Evolutionary conservation across 1,140 invertebrate genomes (phyloP), one percentile per base, ranked within the genome.

Genomic region (Drosophila virilis): DNA sequence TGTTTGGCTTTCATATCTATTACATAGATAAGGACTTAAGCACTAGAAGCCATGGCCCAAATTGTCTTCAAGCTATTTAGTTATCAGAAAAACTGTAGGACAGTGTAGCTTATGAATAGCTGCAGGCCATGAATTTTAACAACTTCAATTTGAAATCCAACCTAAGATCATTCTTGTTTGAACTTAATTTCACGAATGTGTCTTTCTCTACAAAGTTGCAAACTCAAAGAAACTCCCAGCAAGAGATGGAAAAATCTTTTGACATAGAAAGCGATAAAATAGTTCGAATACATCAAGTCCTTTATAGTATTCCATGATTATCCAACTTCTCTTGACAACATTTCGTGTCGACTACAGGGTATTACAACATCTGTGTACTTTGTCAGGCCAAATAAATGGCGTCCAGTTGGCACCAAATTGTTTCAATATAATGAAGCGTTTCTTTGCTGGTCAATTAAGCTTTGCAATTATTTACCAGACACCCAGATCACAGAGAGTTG

Each of bases 1-100:
- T 58, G 59, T 58, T 74, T 43, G 51, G 50, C 51, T 79, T 68
- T 72, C 71, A 73, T 86, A 88, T 88, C 83, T 83, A 1, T 7
- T 52, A 59, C 73, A 79, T 70, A 88, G 83, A 86, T 88, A 86
- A 79, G 22, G 46, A 60, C 28, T n/a, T 45, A 45, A 52, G 32
- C 50, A 52, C 42, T 32, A 46, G 37, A 66, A 81, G 62, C 83
- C 82, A 50, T 86, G 82, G 82, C 82, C 82, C 52, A 74, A 88
- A 83, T 88, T 58, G 46, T 68, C 46, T 52, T 8, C 1, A 38
- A 74, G 58, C 74, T 86, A 85, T 80, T 28, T 79, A 74, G 59
- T 48, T 78, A 64, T 48, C 66, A 55, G 42, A 7, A 15, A 28
- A 62, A 64, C 33, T 51, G 38, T 37, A 69, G 61, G 42, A 55